phyloP scores from a whole-genome alignment of 1,140 invertebrate species.

The Frieseomelitta varia region DNA sequence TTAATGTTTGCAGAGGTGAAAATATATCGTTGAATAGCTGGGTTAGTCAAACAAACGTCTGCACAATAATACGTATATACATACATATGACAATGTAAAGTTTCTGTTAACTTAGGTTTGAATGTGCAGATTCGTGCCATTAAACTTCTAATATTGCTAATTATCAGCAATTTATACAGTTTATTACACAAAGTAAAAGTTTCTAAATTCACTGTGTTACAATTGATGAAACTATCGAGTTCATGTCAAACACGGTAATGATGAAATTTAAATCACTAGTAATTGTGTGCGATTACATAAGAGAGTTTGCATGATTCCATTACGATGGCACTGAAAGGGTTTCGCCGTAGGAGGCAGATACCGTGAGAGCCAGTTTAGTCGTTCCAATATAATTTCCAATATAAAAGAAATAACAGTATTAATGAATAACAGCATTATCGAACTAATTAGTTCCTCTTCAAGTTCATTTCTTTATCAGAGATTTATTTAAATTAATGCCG shows the following conservation, averaged over 20 bases:
- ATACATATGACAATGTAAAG: background rate
- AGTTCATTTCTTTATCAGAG: background rate
- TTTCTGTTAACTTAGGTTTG: background rate
- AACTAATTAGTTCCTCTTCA: background rate
- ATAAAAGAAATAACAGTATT: background rate
- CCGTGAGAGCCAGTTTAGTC: background rate
- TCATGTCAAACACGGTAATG: background rate
- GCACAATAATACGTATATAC: background rate
- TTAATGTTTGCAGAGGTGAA: conserved; percentile 6
- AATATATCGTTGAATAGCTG: background rate
- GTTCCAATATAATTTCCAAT: background rate
- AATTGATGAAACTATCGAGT: background rate
- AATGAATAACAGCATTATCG: too few species aligned
- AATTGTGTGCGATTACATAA: conserved; percentile 21
- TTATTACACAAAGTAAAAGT: background rate
- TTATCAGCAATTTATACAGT: too few species aligned
- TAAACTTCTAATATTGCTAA: background rate
- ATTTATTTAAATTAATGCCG: background rate
- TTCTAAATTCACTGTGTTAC: too few species aligned
- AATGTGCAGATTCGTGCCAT: background rate
- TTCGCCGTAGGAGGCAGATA: conserved; percentile 10
- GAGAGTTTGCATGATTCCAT: conserved; percentile 20
- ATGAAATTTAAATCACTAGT: background rate
- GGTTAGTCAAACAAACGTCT: background rate
- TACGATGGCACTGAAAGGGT: conserved; percentile 32